These are phyloP conservation scores for Nemotelus pantherinus DNA, from an alignment of 2,888 invertebrate species.

Conservation along the genomic window DNA sequence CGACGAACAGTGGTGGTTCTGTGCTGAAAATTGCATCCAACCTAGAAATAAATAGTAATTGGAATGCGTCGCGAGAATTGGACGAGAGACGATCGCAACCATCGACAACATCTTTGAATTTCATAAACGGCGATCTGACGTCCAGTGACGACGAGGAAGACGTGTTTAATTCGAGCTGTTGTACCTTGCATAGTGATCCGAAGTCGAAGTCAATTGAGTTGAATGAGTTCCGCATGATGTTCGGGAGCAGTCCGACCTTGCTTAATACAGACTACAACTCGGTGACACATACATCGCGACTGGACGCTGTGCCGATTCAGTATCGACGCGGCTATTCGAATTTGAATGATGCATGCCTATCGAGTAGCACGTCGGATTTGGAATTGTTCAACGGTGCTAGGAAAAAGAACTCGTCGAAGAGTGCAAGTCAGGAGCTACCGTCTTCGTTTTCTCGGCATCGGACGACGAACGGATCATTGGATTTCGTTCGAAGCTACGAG, in stretches of 20 bases:
- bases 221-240: constrained; percentile 53
- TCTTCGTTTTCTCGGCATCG: constrained; percentile 50
- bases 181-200: constrained; percentile 48
- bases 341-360: constrained; percentile 54
- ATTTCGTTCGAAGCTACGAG: constrained; percentile 53
- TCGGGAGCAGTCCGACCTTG: constrained; percentile 54
- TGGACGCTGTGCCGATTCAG: constrained; percentile 53
- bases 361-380: constrained; percentile 53
- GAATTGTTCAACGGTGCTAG: constrained; percentile 50
- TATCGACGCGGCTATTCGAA: constrained; percentile 54
- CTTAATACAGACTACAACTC: constrained; percentile 51
- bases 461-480: constrained; percentile 48
- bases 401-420: constrained; percentile 50
- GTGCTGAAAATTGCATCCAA: constrained; percentile 52
- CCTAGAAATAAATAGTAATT: constrained; percentile 51
- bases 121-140: constrained; percentile 50
- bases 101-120: constrained; percentile 51
- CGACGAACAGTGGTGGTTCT: constrained; percentile 46
- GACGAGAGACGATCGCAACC: constrained; percentile 40
- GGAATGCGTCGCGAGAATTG: constrained; percentile 48
- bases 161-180: constrained; percentile 49
- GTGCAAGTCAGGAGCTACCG: constrained; percentile 51
- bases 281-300: constrained; percentile 51
- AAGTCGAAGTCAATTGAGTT: constrained; percentile 52
- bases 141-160: constrained; percentile 52